These are phyloP conservation scores for Stictocephala bisonia DNA, from an alignment of 2,888 invertebrate genomes.

Conservation along the genomic window DNA sequence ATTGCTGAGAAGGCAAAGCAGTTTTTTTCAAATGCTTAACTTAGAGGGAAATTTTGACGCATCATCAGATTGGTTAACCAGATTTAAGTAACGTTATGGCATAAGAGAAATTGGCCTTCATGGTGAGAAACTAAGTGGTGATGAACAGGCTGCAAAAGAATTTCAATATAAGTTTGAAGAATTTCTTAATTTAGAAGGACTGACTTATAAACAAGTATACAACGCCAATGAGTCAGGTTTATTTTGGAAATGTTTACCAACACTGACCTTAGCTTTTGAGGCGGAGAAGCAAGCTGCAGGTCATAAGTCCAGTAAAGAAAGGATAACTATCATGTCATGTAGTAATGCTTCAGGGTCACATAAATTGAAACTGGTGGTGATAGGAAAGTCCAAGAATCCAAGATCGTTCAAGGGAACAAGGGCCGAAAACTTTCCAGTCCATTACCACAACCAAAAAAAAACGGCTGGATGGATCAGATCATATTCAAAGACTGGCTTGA, in stretches of 20 bases:
- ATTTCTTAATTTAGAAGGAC: background rate
- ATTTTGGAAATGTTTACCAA: slow-evolving; percentile 39
- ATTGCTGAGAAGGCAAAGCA: no score
- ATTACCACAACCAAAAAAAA: slow-evolving; percentile 51
- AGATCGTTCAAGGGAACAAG: slow-evolving; percentile 16
- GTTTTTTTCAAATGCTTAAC: no score
- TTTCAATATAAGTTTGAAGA: background rate
- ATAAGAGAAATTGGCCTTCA: no score
- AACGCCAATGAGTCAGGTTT: slow-evolving; percentile 31
- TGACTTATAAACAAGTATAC: background rate
- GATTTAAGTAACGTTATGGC: no score
- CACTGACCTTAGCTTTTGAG: slow-evolving; percentile 26
- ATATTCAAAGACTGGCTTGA: slow-evolving; percentile 29
- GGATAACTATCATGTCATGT: slow-evolving; percentile 13
- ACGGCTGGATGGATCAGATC: slow-evolving; percentile 49
- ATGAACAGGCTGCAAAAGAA: background rate
- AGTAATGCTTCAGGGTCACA: background rate
- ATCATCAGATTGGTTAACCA: no score
- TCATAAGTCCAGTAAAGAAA: slow-evolving; percentile 15
- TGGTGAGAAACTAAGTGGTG: no score
- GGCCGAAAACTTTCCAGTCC: slow-evolving; percentile 42
- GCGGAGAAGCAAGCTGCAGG: background rate
- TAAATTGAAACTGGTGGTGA: background rate
- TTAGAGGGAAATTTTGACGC: no score
- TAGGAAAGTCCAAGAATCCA: slow-evolving; percentile 22